Conservation (phyloP, 1,140 invertebrate species). For the Drosophila orosa region DNA sequence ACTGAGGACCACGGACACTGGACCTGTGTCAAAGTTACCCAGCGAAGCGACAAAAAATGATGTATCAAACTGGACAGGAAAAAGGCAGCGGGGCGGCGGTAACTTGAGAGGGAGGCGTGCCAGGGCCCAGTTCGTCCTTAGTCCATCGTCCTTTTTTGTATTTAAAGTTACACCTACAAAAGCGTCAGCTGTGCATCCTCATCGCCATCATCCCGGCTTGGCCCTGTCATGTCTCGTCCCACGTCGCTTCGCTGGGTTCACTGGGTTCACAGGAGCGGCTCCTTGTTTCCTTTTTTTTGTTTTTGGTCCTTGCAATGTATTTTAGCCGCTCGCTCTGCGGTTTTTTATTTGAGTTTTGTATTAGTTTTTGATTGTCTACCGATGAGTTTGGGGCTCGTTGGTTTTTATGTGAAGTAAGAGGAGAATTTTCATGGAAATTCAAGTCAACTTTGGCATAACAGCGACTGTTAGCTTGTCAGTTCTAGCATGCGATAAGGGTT, state of each 20-base stretch:
- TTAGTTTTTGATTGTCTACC: constrained; percentile 54
- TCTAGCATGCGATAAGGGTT: constrained; percentile 53
- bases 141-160: constrained; percentile 46
- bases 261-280: constrained; percentile 6
- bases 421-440: background rate
- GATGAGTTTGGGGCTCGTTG: constrained; percentile 20
- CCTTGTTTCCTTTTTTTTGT: background rate
- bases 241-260: constrained; percentile 27
- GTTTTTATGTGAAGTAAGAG: background rate
- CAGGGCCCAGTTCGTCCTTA: constrained; percentile 27
- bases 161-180: constrained; percentile 72
- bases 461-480: background rate
- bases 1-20: constrained; percentile 3
- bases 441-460: background rate
- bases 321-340: constrained; percentile 41
- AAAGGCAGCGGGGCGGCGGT: constrained; percentile 8
- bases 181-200: constrained; percentile 55
- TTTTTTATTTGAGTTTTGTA: constrained; percentile 62
- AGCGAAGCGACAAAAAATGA: constrained; percentile 74
- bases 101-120: constrained; percentile 14
- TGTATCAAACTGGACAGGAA: constrained; percentile 56
- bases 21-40: constrained; percentile 68
- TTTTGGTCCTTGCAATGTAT: constrained; percentile 13
- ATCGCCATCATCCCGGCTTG: constrained; percentile 11
- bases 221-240: constrained; percentile 43